phyloP scores from a whole-genome alignment of 2,888 invertebrate species.

The Drosophila peninsularis region DNA sequence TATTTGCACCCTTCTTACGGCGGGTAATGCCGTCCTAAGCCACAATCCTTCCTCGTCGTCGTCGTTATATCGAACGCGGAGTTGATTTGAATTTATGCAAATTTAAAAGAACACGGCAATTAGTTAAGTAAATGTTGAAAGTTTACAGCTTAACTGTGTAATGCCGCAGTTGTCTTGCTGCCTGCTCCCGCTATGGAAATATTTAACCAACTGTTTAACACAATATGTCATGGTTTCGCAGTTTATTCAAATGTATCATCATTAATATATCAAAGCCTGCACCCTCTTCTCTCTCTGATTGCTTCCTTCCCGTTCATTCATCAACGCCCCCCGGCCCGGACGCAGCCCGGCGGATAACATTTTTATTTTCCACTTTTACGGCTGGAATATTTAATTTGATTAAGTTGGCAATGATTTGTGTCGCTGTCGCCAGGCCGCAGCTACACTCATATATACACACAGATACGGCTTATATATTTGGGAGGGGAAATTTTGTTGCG shows the following conservation, averaged over 20 bases:
- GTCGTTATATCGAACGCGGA: slow-evolving; percentile 32
- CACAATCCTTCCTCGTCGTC: slow-evolving; percentile 26
- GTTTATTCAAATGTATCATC: slow-evolving; percentile 71
- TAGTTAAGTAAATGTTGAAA: slow-evolving; percentile 82
- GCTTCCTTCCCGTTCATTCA: slow-evolving; percentile 48
- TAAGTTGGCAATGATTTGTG: slow-evolving; percentile 81
- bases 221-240: slow-evolving; percentile 76
- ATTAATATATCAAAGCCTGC: slow-evolving; percentile 58
- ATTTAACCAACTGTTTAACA: slow-evolving; percentile 56
- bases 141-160: slow-evolving; percentile 41
- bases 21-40: slow-evolving; percentile 43
- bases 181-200: slow-evolving; percentile 17
- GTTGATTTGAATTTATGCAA: slow-evolving; percentile 73
- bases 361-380: slow-evolving; percentile 77
- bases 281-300: slow-evolving; percentile 28
- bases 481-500: slow-evolving; percentile 29
- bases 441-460: background rate
- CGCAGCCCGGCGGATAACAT: slow-evolving; percentile 51
- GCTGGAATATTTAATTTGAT: slow-evolving; percentile 80
- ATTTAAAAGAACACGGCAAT: slow-evolving; percentile 81
- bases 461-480: background rate
- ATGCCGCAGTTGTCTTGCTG: slow-evolving; percentile 47
- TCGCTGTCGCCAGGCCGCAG: slow-evolving; percentile 30
- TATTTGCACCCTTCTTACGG: slow-evolving; percentile 7
- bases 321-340: slow-evolving; percentile 43